Evolutionary conservation across 2,888 invertebrate species (phyloP).

Genomic region (Halictus quadricinctus): DNA sequence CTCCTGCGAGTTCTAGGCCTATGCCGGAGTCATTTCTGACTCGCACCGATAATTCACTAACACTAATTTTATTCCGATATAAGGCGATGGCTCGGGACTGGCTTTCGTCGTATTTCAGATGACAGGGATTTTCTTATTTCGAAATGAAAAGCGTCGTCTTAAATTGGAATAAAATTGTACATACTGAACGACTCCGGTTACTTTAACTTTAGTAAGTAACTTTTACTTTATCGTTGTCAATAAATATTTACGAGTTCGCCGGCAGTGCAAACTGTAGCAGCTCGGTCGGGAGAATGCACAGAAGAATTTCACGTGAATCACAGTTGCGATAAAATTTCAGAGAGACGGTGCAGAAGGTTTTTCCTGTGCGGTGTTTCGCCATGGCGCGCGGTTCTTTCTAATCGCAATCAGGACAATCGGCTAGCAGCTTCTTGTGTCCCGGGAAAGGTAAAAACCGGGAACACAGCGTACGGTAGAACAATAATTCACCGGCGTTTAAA

Average conservation of each 20-base stretch:
- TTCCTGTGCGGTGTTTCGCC: background rate
- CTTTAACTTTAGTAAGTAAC: no score
- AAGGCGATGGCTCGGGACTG: no score
- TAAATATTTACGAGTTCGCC: background rate
- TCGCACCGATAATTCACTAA: no score
- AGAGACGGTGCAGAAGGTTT: background rate
- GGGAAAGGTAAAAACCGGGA: conserved; percentile 13
- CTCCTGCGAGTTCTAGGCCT: no score
- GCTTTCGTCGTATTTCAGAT: no score
- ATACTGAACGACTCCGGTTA: no score
- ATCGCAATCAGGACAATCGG: background rate
- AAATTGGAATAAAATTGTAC: no score
- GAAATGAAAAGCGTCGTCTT: no score
- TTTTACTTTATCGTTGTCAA: background rate
- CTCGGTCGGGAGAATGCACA: background rate
- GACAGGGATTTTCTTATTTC: no score
- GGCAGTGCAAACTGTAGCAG: background rate
- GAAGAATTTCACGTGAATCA: background rate
- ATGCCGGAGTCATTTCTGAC: no score
- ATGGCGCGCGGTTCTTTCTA: background rate
- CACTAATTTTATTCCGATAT: no score
- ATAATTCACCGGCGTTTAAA: conserved; percentile 30
- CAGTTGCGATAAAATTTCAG: background rate
- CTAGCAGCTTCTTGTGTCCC: background rate
- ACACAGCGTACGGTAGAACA: conserved; percentile 11